Percentiles rank a stretch among this genome's conserved stretches.
These are phyloP conservation scores for Seira musarum DNA, from an alignment of 2,888 invertebrate genomes.

Conservation along the genomic window DNA sequence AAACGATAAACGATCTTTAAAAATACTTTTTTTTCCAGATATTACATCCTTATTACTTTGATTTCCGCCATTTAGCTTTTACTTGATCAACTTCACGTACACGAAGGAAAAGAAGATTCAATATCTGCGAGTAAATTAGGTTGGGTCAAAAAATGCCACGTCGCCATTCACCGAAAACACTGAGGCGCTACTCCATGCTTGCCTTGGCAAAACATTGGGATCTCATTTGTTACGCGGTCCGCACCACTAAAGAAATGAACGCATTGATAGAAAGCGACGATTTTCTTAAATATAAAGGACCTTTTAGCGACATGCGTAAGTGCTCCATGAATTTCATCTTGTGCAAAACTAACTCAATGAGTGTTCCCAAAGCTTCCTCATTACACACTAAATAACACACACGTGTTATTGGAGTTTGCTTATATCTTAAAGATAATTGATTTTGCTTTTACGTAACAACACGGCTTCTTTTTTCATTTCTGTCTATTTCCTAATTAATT, in stretches of 20 bases:
- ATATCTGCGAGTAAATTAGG: slow-evolving; percentile 1
- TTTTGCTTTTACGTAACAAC: too few relatives aligned
- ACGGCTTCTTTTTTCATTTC: too few relatives aligned
- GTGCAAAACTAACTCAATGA: neutral
- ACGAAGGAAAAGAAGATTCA: too few relatives aligned
- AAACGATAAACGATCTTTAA: too few relatives aligned
- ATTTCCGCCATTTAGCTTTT: neutral
- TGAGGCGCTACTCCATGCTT: slow-evolving; percentile 52
- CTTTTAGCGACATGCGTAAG: slow-evolving; percentile 70
- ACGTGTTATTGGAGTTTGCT: too few relatives aligned
- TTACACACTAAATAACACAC: too few relatives aligned
- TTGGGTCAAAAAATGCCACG: slow-evolving; percentile 49
- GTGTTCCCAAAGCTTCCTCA: neutral
- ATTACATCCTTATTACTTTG: neutral
- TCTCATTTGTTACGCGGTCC: slow-evolving; percentile 69
- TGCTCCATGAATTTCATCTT: too few relatives aligned
- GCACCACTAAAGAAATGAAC: slow-evolving; percentile 64
- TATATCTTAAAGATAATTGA: too few relatives aligned
- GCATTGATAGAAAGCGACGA: slow-evolving; percentile 68
- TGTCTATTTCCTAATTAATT: too few relatives aligned
- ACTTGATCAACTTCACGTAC: neutral
- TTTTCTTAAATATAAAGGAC: slow-evolving; percentile 69
- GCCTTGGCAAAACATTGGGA: slow-evolving; percentile 68
- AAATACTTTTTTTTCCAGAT: too few relatives aligned
- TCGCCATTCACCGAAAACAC: slow-evolving; percentile 44